These are phyloP conservation scores for Platycercus adscitus DNA, from an alignment of 2,113 vertebrate species.

Conservation along the genomic window DNA sequence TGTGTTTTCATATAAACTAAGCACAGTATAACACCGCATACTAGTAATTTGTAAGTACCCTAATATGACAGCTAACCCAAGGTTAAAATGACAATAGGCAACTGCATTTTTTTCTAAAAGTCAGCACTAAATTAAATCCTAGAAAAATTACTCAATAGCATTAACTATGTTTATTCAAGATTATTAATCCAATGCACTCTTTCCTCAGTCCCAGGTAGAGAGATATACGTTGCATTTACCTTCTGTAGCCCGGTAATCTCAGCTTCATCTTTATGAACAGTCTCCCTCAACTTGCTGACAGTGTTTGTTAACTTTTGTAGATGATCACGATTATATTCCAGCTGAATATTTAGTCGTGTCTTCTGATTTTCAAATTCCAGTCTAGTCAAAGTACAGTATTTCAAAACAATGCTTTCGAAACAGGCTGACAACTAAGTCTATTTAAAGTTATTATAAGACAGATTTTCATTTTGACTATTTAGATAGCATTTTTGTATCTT, in stretches of 20 bases:
- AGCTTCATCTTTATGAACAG: conserved; percentile 73
- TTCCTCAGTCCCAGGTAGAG: neutral
- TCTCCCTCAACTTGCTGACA: conserved; percentile 68
- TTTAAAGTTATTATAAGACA: neutral
- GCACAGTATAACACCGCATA: neutral
- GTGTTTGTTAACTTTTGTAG: conserved; percentile 78
- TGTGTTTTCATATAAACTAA: neutral
- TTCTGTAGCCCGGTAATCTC: conserved; percentile 70
- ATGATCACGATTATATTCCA: conserved; percentile 84
- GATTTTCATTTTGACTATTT: neutral
- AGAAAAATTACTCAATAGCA: neutral
- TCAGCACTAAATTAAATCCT: neutral
- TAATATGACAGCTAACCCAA: neutral
- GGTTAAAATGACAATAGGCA: neutral
- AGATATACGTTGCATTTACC: conserved; percentile 62
- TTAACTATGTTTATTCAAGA: neutral
- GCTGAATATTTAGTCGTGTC: conserved; percentile 79
- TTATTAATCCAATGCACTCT: neutral
- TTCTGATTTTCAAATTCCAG: conserved; percentile 91
- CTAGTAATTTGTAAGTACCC: neutral
- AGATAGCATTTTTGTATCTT: neutral
- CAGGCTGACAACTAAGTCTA: neutral
- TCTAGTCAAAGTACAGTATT: conserved; percentile 69
- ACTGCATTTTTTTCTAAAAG: neutral
- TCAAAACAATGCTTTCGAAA: neutral